These are phyloP conservation scores for Eueides isabella DNA, from an alignment of 1,140 invertebrate genomes.

Conservation along the genomic window DNA sequence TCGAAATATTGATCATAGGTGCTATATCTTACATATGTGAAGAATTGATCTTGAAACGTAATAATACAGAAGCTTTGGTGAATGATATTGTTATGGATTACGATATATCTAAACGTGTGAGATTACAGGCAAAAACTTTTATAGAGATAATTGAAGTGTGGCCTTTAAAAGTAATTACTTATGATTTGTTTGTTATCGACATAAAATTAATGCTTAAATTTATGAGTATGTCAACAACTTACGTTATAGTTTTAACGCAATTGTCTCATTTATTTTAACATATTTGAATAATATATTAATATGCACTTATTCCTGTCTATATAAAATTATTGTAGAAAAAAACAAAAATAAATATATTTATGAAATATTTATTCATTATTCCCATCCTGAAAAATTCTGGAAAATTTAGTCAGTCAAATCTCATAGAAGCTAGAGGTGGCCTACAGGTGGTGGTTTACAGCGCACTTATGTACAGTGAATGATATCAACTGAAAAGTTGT, in stretches of 20 bases:
- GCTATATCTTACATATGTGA: slow-evolving; percentile 55
- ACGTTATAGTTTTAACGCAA: slow-evolving; percentile 65
- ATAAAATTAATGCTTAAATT: slow-evolving; percentile 61
- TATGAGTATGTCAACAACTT: slow-evolving; percentile 60
- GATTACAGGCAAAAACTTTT: slow-evolving; percentile 60
- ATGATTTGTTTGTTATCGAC: slow-evolving; percentile 62
- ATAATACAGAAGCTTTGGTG: slow-evolving; percentile 52
- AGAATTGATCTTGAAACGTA: slow-evolving; percentile 44
- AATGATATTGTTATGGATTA: slow-evolving; percentile 68
- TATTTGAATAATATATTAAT: no score
- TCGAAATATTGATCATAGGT: slow-evolving; percentile 45
- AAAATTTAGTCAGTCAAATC: no score
- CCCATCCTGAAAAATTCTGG: no score
- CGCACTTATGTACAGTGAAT: no score
- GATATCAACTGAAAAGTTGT: no score
- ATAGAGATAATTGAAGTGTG: slow-evolving; percentile 60
- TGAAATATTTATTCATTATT: no score
- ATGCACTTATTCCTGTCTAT: background rate
- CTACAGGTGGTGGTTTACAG: no score
- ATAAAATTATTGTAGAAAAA: no score
- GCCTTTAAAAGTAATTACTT: slow-evolving; percentile 53
- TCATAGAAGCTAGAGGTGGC: no score
- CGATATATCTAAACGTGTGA: slow-evolving; percentile 49
- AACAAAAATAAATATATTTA: no score
- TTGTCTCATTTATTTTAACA: slow-evolving; percentile 43